Evolutionary conservation across 2,113 vertebrate species (phyloP).

Genomic region (Xenus cinereus): DNA sequence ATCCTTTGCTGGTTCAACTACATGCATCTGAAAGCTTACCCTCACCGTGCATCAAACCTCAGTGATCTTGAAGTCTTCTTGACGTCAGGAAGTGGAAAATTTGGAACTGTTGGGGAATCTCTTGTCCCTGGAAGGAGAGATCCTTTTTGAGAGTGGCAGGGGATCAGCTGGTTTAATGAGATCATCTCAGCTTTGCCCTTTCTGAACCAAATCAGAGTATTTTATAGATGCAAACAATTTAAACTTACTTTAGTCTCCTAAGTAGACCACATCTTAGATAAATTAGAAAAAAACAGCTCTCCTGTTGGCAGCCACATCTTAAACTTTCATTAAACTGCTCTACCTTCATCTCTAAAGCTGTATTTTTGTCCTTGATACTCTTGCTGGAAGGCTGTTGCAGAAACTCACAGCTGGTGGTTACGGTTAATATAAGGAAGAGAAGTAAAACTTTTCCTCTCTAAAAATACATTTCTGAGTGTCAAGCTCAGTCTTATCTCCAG

Average conservation of each 20-base stretch:
- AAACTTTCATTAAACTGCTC: not conserved
- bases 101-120: not conserved
- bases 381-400: not conserved
- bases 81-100: not conserved
- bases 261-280: not conserved
- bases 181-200: not conserved
- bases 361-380: not conserved
- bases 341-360: not conserved
- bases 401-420: not conserved
- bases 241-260: not conserved
- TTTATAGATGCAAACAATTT: not conserved
- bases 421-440: not conserved
- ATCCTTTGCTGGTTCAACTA: not conserved
- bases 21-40: not conserved
- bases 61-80: not conserved
- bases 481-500: slow-evolving; percentile 11
- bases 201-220: not conserved
- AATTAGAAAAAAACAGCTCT: not conserved
- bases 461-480: not conserved
- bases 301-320: not conserved
- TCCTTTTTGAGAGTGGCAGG: not conserved
- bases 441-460: not conserved
- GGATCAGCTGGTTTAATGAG: not conserved
- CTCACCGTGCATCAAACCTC: not conserved
- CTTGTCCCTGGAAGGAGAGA: not conserved